These are phyloP conservation scores for Muraenolepis orangiensis DNA, from an alignment of 2,797 vertebrate species.

Conservation along the genomic window DNA sequence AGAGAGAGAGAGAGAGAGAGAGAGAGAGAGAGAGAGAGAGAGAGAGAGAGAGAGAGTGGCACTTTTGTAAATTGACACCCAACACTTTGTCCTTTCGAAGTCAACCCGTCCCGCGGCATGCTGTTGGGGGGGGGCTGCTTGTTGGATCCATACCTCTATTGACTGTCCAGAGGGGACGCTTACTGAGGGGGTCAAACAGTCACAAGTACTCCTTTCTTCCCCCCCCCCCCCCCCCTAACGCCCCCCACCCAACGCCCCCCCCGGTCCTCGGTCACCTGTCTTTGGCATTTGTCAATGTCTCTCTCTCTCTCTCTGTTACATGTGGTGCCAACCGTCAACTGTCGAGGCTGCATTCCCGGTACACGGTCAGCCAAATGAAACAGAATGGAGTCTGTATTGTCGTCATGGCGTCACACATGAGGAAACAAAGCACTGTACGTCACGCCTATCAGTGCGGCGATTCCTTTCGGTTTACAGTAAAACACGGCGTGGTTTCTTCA, in stretches of 20 bases:
- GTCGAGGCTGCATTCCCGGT: background rate
- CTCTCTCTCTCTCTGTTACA: background rate
- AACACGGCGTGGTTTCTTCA: too few relatives aligned
- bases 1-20: background rate
- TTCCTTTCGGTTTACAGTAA: background rate
- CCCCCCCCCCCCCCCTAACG: too few relatives aligned
- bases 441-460: background rate
- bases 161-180: constrained; percentile 5
- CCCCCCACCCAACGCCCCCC: too few relatives aligned
- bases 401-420: background rate
- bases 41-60: background rate
- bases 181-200: constrained; percentile 9
- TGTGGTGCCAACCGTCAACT: background rate
- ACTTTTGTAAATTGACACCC: background rate
- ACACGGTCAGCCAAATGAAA: background rate
- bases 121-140: background rate
- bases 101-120: background rate
- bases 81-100: background rate
- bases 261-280: too few relatives aligned
- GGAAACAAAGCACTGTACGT: background rate
- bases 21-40: too few relatives aligned
- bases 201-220: background rate
- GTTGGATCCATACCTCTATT: constrained; percentile 15
- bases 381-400: background rate
- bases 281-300: constrained; percentile 1